Conservation (phyloP, 2,888 invertebrate species). For the Tenthredo livida region DNA sequence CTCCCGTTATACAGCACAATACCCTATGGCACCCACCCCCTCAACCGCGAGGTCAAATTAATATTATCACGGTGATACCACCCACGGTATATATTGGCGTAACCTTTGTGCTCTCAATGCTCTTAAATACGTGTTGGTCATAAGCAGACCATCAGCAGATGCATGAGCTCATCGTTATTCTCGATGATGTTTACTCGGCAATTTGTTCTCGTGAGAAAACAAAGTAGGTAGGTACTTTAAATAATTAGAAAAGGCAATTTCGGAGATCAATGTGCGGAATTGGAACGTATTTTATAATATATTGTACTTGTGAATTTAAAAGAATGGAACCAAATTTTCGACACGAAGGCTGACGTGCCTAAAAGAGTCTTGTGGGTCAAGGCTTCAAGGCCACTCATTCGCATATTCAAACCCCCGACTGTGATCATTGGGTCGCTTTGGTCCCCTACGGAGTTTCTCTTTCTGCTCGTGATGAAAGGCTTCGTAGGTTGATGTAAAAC, state of each 20-base stretch:
- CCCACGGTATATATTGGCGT: not conserved
- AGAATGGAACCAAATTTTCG: not conserved
- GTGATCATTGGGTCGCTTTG: conserved; percentile 37
- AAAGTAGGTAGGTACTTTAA: not conserved
- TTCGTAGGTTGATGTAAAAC: conserved; percentile 22
- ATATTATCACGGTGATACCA: not conserved
- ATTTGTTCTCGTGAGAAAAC: not conserved
- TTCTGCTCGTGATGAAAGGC: conserved; percentile 41
- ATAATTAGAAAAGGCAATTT: not conserved
- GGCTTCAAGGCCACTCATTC: conserved; percentile 25
- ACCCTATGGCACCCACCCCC: not conserved
- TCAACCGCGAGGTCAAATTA: not conserved
- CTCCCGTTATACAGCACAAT: not conserved
- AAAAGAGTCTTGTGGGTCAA: conserved; percentile 30
- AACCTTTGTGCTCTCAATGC: not conserved
- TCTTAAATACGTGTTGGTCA: not conserved
- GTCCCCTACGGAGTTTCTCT: conserved; percentile 20
- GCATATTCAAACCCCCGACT: conserved; percentile 40
- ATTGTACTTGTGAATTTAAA: conserved; percentile 9
- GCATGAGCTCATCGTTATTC: not conserved
- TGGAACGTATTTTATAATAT: not conserved
- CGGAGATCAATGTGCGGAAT: not conserved
- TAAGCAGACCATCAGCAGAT: not conserved
- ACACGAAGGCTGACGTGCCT: not conserved
- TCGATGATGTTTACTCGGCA: not conserved